These are phyloP conservation scores for Tauraco erythrolophus DNA, from an alignment of 2,113 vertebrate species.

Conservation along the genomic window DNA sequence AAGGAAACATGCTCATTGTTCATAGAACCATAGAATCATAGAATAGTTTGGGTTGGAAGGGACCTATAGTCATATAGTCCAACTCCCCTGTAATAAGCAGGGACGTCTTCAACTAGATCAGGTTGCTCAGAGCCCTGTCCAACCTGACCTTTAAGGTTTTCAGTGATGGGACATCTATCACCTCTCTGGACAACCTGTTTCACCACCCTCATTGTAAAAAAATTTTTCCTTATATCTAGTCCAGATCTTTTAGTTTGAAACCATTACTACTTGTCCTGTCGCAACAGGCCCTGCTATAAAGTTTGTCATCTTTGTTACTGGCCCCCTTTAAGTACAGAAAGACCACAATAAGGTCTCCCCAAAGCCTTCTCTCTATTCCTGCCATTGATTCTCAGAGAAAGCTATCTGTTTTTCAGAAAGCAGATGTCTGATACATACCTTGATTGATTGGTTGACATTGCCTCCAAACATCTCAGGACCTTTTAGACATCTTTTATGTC, in stretches of 20 bases:
- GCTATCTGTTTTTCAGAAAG: neutral
- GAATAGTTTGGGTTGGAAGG: neutral
- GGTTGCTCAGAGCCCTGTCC: neutral
- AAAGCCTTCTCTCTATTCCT: neutral
- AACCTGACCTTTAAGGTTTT: neutral
- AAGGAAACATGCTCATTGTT: neutral
- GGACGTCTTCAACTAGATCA: neutral
- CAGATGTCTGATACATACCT: neutral
- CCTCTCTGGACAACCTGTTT: neutral
- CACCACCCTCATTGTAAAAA: neutral
- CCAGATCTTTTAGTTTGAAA: neutral
- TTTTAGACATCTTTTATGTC: neutral
- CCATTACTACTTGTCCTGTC: neutral
- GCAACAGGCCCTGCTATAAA: neutral
- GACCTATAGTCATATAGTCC: neutral
- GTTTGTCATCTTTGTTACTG: neutral
- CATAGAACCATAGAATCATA: neutral
- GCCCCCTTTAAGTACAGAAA: neutral
- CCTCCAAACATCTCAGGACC: neutral
- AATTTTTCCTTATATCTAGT: neutral
- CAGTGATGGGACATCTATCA: neutral
- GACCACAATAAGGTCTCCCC: rapidly evolving
- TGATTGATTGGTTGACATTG: neutral
- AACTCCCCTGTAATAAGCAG: neutral
- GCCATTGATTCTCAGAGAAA: neutral